Percentiles rank a stretch among this genome's conserved stretches.
These are phyloP conservation scores for Lutraria rhynchaena DNA, from an alignment of 1,140 invertebrate species.

Conservation along the genomic window DNA sequence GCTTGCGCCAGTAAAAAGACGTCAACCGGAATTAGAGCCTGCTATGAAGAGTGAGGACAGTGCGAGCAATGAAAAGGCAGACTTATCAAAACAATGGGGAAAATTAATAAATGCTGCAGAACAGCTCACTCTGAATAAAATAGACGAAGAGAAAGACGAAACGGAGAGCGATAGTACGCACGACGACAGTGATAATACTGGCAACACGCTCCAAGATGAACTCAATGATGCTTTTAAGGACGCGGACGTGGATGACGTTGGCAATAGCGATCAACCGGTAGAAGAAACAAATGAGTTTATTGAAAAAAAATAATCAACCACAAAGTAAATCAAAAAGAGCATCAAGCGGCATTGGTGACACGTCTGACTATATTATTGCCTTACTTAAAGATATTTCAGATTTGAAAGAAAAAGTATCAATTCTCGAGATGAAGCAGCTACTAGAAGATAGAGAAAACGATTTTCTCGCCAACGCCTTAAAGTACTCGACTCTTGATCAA, in stretches of 20 bases:
- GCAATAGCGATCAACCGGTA: no score
- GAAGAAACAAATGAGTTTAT: background rate
- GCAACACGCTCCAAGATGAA: background rate
- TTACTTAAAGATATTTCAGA: conserved; percentile 30
- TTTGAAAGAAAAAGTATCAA: conserved; percentile 41
- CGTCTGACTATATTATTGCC: conserved; percentile 1
- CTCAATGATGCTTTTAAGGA: background rate
- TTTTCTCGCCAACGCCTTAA: conserved; percentile 44
- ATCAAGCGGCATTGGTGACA: conserved; percentile 1
- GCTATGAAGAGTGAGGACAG: background rate
- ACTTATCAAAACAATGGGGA: background rate
- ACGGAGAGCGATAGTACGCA: background rate
- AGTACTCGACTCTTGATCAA: conserved; percentile 47
- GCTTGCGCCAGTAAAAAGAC: conserved; percentile 11
- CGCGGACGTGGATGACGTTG: background rate
- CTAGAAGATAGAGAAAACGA: conserved; percentile 48
- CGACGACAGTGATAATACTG: background rate
- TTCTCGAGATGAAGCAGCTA: conserved; percentile 15
- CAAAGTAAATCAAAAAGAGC: conserved; percentile 50
- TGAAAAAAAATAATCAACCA: background rate
- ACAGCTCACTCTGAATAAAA: background rate
- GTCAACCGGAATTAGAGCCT: conserved; percentile 7
- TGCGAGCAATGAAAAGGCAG: background rate
- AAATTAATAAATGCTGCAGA: conserved; percentile 24
- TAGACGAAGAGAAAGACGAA: conserved; percentile 9